Conservation (phyloP, 2,113 vertebrate species). For the Tylochromis polylepis region DNA sequence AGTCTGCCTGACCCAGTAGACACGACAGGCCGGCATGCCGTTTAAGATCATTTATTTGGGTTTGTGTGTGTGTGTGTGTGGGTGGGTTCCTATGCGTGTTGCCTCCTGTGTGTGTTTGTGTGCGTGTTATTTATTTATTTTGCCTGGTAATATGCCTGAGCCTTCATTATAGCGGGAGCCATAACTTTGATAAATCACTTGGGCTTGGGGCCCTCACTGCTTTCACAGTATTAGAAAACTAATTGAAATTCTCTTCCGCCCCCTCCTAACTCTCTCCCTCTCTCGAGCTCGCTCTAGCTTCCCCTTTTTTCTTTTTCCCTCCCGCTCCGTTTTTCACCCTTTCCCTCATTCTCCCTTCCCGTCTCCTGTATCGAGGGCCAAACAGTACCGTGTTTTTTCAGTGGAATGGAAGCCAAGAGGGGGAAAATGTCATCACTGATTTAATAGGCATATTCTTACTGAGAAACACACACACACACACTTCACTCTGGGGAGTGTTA, state of each 20-base stretch:
- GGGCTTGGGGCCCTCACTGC: constrained; percentile 70
- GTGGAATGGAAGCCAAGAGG: constrained; percentile 55
- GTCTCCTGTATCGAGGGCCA: constrained; percentile 30
- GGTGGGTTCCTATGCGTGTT: neutral
- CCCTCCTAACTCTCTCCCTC: constrained; percentile 12
- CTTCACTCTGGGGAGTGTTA: constrained; percentile 52
- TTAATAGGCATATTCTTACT: constrained; percentile 60
- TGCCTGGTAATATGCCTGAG: constrained; percentile 70
- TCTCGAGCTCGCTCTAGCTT: neutral
- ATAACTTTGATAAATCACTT: constrained; percentile 81
- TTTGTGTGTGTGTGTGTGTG: neutral
- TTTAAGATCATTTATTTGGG: constrained; percentile 56
- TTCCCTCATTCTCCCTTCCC: neutral
- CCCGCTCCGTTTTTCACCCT: neutral
- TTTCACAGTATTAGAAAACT: constrained; percentile 77
- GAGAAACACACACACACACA: neutral
- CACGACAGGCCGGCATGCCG: neutral
- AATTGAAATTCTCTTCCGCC: constrained; percentile 74
- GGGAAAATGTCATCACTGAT: constrained; percentile 71
- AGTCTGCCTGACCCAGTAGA: constrained; percentile 40
- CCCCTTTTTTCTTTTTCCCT: neutral
- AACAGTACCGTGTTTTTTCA: constrained; percentile 46
- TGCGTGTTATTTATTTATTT: constrained; percentile 67
- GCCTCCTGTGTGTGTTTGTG: constrained; percentile 3
- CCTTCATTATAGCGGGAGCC: constrained; percentile 75